Base-by-base conservation (phyloP, 2,888 invertebrate genomes). In the Stenoptilia bipunctidactyla region DNA sequence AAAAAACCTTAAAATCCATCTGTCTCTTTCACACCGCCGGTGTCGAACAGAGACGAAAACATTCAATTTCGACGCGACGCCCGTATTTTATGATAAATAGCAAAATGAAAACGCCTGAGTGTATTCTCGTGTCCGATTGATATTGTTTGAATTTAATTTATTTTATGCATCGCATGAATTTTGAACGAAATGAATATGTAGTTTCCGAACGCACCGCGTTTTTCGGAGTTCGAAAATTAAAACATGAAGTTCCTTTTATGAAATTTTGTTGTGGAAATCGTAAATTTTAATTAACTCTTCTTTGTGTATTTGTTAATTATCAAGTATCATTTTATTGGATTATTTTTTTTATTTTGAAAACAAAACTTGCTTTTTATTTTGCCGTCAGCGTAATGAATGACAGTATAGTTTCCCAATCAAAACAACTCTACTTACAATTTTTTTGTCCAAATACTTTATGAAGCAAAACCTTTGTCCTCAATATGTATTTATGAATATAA, bases 41-140 rank as follows among this genome's bases (percentile, higher is more conserved):
- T 15, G 56, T 41, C 43, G 39, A 55, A 71, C 43, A 48, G 58
- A 54, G 67, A 71, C 41, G 44, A 46, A 42, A 37, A 45, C 46
- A 55, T 60, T 67, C 66, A 68, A 72, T 74, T 71, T 71, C 56
- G 64, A 55, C 56, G 52, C 56, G 46, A 49, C 56, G 61, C 64
- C 61, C 61, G 66, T 66, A 66, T 73, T 74, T 74, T 73, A 76
- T 74, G 72, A 74, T 75, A 76, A 75, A 76, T 75, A 74, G 68
- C 67, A 58, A 64, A 69, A 61, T 56, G 58, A 59, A 64, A 55
- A 51, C 56, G 59, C 52, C 53, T 63, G 66, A 75, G 74, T 71
- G 75, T 70, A 63, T 77, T 76, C 64, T 53, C 72, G 58, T 75
- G 75, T 76, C 63, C 63, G 65, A 75, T 75, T 75, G 71, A 73